A percentile compares a stretch with the other conserved stretches of the same genome.
Evolutionary conservation across 2,113 vertebrate genomes (phyloP).

Genomic region (Monarcha castaneiventris): DNA sequence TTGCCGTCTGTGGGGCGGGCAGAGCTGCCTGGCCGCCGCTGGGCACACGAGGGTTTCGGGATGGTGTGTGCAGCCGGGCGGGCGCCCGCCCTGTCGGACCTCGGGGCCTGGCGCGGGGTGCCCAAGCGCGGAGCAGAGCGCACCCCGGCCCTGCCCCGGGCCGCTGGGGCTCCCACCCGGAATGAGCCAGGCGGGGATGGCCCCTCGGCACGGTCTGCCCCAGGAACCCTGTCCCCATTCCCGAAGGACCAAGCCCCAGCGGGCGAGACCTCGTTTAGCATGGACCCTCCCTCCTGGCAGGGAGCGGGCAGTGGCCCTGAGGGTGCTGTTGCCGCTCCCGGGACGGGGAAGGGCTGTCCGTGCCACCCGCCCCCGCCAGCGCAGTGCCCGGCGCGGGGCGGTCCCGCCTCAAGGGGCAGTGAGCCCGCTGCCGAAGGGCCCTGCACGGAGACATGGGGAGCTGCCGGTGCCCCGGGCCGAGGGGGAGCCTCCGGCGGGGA

Average conservation of each 20-base stretch:
- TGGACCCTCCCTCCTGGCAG: neutral
- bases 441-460: neutral
- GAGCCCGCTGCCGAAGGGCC: neutral
- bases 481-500: neutral
- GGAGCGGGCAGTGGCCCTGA: neutral
- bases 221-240: neutral
- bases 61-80: neutral
- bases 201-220: neutral
- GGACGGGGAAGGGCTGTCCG: neutral
- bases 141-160: too few relatives aligned
- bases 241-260: neutral
- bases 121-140: neutral
- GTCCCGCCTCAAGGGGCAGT: accelerated
- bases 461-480: too few relatives aligned
- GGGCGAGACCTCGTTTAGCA: too few relatives aligned
- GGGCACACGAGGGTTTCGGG: neutral
- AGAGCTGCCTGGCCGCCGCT: too few relatives aligned
- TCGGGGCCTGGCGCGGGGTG: neutral
- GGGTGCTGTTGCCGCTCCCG: neutral
- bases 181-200: neutral
- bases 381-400: neutral
- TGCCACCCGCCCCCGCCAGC: neutral
- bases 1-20: neutral
- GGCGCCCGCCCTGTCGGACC: neutral
- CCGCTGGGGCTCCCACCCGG: accelerated